Base-by-base conservation (phyloP, 1,140 invertebrate species). In the Drosophila subpulchrella region DNA sequence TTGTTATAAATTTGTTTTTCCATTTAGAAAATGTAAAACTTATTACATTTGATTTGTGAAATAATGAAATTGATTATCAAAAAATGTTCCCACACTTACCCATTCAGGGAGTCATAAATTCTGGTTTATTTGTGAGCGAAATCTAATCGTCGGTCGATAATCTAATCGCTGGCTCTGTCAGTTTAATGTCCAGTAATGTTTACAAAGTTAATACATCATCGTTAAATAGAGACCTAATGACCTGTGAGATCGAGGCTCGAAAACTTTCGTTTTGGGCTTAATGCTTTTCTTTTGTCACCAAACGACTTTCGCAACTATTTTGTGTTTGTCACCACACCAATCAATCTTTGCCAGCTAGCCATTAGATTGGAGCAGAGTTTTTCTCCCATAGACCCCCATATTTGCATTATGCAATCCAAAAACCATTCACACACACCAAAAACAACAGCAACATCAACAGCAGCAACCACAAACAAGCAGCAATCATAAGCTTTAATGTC, bases 351-450 rank as follows among this genome's bases (percentile, higher is more conserved):
- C 60, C 65, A 44, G 30, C 32, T 61, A 53, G 59, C 63, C 41
- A 44, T 46, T 42, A 66, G 47, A 68, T 66, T 54, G 32, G 17
- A 68, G 38, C 20, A 12, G 38, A 47, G 24, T 48, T 24, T 44
- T 54, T 71, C 47, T 34, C 42, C 30, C 42, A 20, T n/a, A 38
- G 36, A 46, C 60, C 27, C 58, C 46, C 27, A 50, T 65, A 59
- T 62, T 67, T 60, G 53, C 73, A 63, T 84, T 77, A 59, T 85
- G 81, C 82, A 84, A 85, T 63, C 59, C 30, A 4, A 59, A 54
- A 27, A 67, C 73, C 63, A 53, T 66, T 60, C 42, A 47, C 39
- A 63, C 58, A 51, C 59, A 53, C 42, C 42, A 30, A 55, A 39
- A 59, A 36, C 56, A 32, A 59, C 50, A 55, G 41, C 44, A 30